Base-by-base conservation (phyloP, 2,888 invertebrate species). In the Campaea margaritaria region DNA sequence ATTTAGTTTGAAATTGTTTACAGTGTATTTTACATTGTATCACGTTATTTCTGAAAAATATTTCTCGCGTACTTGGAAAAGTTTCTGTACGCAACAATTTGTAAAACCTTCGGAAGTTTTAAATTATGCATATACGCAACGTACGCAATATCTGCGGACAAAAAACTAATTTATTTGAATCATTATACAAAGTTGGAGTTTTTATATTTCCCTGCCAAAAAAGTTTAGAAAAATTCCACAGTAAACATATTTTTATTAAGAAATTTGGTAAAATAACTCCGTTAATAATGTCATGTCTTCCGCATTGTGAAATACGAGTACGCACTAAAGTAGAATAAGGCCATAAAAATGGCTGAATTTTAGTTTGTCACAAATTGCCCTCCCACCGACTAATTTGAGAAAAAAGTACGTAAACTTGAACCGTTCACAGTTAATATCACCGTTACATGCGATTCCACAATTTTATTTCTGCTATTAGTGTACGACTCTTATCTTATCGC, bases 381-480 rank as follows among this genome's bases (percentile, higher is more conserved):
- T 72, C 79, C 76, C 64, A 73, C 73, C 74, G 69, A 74, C 78
- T 81, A 83, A 84, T 82, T 82, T 80, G 75, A 83, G 83, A 82
- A 86, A 85, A 83, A 85, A 82, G 76, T 82, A 80, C 79, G 81
- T 78, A 86, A 89, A 86, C 83, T 89, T 85, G 80, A 83, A 85
- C 76, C 74, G 78, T 83, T 86, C 86, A 84, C 84, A 79, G 86
- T 81, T 90, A 91, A 91, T 90, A 88, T 83, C 87, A 84, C 85
- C 81, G 82, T 87, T 87, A 87, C 90, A 90, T 89, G 89, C 90
- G 86, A 90, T 90, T 84, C 83, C 80, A 87, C 87, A 87, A 91
- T 90, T 91, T 90, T 85, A 91, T 90, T 91, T 82, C 81, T 80
- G 83, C 83, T 87, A 86, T 86, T 88, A 87, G 81, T 81, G 83